These are phyloP conservation scores for Cephus sareptanus DNA, from an alignment of 2,888 invertebrate genomes.

Conservation along the genomic window DNA sequence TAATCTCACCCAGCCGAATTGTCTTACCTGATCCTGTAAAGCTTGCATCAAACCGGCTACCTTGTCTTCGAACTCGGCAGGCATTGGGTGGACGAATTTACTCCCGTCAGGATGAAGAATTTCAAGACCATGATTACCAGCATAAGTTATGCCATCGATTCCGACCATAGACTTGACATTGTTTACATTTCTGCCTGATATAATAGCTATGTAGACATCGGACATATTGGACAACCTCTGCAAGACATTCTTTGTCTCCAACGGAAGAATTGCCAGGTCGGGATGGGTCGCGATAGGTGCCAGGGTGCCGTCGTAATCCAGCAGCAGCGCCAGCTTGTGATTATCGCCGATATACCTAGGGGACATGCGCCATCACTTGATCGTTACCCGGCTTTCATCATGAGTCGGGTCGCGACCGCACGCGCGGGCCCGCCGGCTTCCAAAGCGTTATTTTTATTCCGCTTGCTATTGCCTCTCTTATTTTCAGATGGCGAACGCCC, in stretches of 20 bases:
- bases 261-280: constrained; percentile 85
- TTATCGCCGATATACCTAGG: constrained; percentile 85
- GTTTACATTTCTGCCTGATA: constrained; percentile 87
- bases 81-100: constrained; percentile 92
- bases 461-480: no score
- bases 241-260: constrained; percentile 86
- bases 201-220: constrained; percentile 87
- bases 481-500: background rate
- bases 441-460: constrained; percentile 21
- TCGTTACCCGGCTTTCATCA: constrained; percentile 61
- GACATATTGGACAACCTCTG: constrained; percentile 86
- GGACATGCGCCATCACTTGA: constrained; percentile 60
- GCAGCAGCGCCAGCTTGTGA: constrained; percentile 83
- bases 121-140: constrained; percentile 89
- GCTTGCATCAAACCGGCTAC: constrained; percentile 81
- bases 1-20: background rate
- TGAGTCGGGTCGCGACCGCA: constrained; percentile 56
- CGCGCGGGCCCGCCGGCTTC: constrained; percentile 56
- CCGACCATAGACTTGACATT: constrained; percentile 93
- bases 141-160: constrained; percentile 90
- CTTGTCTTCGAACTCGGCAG: constrained; percentile 83
- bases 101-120: constrained; percentile 91
- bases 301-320: constrained; percentile 91
- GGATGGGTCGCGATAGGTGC: constrained; percentile 92
- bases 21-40: constrained; percentile 80